Evolutionary conservation across 1,140 invertebrate species (phyloP).

Genomic region (Bombus fervidus): DNA sequence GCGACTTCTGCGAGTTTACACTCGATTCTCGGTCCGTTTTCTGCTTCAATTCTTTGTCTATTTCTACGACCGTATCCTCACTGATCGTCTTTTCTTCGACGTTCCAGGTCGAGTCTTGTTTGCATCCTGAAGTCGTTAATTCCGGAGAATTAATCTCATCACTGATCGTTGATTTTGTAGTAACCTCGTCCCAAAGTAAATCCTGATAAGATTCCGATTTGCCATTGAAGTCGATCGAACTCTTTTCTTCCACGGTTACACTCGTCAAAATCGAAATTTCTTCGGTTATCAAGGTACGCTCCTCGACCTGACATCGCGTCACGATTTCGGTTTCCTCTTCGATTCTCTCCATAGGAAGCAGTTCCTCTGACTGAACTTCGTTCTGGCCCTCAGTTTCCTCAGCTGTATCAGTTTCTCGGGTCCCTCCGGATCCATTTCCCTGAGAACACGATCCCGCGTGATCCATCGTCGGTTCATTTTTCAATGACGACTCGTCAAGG

Average conservation of each 20-base stretch:
- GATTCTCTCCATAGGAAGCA: slow-evolving; percentile 6
- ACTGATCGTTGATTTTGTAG: not conserved
- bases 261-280: not conserved
- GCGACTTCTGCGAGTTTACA: slow-evolving; percentile 72
- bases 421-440: slow-evolving; percentile 16
- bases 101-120: not conserved
- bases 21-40: slow-evolving; percentile 56
- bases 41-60: slow-evolving; percentile 8
- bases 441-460: slow-evolving; percentile 20
- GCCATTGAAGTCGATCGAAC: not conserved
- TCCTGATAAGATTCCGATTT: too few relatives aligned
- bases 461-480: not conserved
- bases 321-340: slow-evolving; percentile 13
- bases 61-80: not conserved
- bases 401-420: not conserved
- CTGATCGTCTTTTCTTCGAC: not conserved
- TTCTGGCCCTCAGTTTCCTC: not conserved
- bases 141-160: not conserved
- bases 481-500: slow-evolving; percentile 22
- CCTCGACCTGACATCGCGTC: not conserved
- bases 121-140: not conserved
- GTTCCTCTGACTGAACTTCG: not conserved
- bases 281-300: not conserved
- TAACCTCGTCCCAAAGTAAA: not conserved
- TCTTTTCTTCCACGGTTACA: not conserved